Percentiles rank a stretch among this genome's conserved stretches.
Evolutionary conservation across 2,888 invertebrate species (phyloP).

Genomic region (Apamea anceps): DNA sequence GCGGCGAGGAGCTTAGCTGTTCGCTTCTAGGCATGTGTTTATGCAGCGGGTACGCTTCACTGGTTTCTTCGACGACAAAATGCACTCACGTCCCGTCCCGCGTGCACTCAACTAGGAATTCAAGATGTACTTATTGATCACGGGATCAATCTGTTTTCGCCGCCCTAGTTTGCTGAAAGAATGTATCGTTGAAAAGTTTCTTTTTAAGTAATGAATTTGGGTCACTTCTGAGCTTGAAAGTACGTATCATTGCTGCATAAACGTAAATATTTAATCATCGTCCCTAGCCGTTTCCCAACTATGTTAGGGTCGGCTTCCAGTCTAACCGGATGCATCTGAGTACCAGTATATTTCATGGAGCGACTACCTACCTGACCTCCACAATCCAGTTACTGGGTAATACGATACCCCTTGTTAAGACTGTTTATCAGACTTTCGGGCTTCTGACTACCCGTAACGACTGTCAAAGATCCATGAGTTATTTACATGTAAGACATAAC

Average conservation of each 20-base stretch:
- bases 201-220: background rate
- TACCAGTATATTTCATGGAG: too few relatives aligned
- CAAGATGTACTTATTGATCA: slow-evolving; percentile 85
- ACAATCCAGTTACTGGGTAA: too few relatives aligned
- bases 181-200: slow-evolving; percentile 21
- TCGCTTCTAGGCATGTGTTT: slow-evolving; percentile 81
- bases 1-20: slow-evolving; percentile 68
- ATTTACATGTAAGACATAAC: too few relatives aligned
- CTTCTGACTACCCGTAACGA: too few relatives aligned
- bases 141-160: slow-evolving; percentile 72
- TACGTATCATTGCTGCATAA: background rate
- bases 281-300: too few relatives aligned
- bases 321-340: too few relatives aligned
- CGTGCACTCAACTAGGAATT: slow-evolving; percentile 81
- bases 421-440: too few relatives aligned
- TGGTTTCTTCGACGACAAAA: slow-evolving; percentile 87
- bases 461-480: too few relatives aligned
- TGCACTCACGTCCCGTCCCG: slow-evolving; percentile 86
- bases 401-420: too few relatives aligned
- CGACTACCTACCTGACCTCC: too few relatives aligned
- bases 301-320: too few relatives aligned
- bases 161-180: slow-evolving; percentile 65
- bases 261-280: background rate
- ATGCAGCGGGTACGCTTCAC: slow-evolving; percentile 82
- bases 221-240: too few relatives aligned